These are phyloP conservation scores for Xanthia icteritia DNA, from an alignment of 2,888 invertebrate genomes.

Conservation along the genomic window DNA sequence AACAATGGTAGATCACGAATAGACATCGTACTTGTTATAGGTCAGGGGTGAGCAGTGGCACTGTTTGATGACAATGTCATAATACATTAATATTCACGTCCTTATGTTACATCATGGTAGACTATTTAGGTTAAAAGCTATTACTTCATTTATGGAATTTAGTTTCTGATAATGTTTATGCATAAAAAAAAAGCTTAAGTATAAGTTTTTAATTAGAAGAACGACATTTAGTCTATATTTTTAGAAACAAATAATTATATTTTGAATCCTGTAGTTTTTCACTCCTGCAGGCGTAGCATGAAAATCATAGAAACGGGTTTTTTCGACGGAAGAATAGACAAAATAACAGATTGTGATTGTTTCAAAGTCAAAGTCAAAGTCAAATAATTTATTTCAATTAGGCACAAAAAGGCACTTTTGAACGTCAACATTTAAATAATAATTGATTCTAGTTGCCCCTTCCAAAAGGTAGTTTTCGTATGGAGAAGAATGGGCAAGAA, in stretches of 20 bases:
- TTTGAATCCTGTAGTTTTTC: not conserved
- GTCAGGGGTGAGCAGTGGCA: constrained; percentile 52
- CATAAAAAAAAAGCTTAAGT: not conserved
- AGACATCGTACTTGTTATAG: constrained; percentile 51
- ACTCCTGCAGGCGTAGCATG: not conserved
- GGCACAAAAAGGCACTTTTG: too few species aligned
- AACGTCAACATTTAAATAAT: too few species aligned
- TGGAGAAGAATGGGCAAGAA: too few species aligned
- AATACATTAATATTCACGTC: constrained; percentile 50
- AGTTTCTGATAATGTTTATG: not conserved
- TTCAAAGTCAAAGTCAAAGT: too few species aligned
- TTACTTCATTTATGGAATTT: not conserved
- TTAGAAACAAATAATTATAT: not conserved
- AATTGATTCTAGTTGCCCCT: too few species aligned
- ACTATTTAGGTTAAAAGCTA: constrained; percentile 7
- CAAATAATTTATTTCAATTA: too few species aligned
- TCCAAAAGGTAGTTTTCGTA: too few species aligned
- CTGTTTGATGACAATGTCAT: constrained; percentile 55
- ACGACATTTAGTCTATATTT: not conserved
- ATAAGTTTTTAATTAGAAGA: not conserved
- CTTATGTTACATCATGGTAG: constrained; percentile 41
- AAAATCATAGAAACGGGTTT: too few species aligned
- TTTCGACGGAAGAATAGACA: too few species aligned
- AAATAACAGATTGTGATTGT: too few species aligned
- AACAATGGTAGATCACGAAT: constrained; percentile 61